phyloP scores from a whole-genome alignment of 2,113 vertebrate genomes.

The Lathamus discolor region DNA sequence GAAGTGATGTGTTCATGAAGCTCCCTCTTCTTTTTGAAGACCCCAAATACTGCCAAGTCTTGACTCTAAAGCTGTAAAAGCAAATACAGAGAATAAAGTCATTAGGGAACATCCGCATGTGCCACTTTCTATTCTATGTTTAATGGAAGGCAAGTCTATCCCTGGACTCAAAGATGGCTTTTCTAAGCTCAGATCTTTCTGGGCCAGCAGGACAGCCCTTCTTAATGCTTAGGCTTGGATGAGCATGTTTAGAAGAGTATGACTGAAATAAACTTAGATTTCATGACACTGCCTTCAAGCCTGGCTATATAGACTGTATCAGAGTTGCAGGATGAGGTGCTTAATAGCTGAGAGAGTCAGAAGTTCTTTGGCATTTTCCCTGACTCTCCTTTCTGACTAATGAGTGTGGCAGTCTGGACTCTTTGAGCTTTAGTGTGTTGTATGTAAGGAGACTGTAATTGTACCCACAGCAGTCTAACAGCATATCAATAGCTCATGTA shows the following conservation, averaged over 20 bases:
- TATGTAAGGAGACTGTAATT: background rate
- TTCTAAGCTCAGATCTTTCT: background rate
- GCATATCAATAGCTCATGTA: background rate
- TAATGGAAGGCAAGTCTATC: background rate
- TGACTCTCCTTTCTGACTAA: background rate
- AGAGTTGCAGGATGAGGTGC: background rate
- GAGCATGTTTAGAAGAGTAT: background rate
- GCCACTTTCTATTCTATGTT: background rate
- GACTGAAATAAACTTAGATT: background rate
- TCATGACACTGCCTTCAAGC: background rate
- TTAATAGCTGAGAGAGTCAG: background rate
- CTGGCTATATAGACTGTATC: background rate
- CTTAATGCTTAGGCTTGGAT: background rate
- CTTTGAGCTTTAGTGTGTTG: background rate
- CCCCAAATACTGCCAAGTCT: no score
- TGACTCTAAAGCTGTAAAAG: background rate
- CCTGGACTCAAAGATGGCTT: background rate
- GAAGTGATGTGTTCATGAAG: fast-evolving
- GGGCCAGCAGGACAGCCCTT: background rate
- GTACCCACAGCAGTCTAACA: background rate
- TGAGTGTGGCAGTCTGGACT: background rate
- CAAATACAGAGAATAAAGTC: background rate
- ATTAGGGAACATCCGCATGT: background rate
- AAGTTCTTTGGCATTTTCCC: background rate
- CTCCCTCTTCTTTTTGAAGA: background rate